A percentile compares a stretch with the other conserved stretches of the same genome.
Conservation (phyloP, 1,140 invertebrate genomes). For the Mactra quadrangularis region DNA sequence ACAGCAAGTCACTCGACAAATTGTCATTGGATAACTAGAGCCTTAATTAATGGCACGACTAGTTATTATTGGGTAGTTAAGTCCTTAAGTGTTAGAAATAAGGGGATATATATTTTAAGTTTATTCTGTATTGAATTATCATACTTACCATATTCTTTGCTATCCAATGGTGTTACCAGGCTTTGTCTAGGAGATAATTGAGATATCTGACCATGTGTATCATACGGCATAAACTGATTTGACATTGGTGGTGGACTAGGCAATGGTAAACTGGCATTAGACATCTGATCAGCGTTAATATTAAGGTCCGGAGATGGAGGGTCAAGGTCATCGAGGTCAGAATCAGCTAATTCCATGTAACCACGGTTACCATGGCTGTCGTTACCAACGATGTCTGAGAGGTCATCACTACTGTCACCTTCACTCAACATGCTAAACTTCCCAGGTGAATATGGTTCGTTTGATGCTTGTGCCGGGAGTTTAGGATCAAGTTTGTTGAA, state of each 20-base stretch:
- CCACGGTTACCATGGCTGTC: conserved; percentile 24
- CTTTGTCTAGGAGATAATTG: conserved; percentile 57
- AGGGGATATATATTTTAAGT: no score
- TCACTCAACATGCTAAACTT: conserved; percentile 59
- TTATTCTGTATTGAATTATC: no score
- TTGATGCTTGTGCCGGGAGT: neutral
- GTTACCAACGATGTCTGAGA: neutral
- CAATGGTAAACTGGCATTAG: conserved; percentile 51
- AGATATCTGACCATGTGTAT: conserved; percentile 42
- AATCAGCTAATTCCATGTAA: conserved; percentile 25
- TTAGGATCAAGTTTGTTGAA: conserved; percentile 36
- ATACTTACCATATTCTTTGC: conserved; percentile 51
- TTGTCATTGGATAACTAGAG: no score
- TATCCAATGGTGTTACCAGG: conserved; percentile 42
- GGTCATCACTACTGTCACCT: conserved; percentile 11
- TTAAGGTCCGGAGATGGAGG: conserved; percentile 31
- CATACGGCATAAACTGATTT: conserved; percentile 49
- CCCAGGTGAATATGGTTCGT: conserved; percentile 44
- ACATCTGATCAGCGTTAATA: conserved; percentile 37
- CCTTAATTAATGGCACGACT: no score
- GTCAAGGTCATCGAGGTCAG: conserved; percentile 41
- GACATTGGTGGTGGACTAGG: conserved; percentile 47
- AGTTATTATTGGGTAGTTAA: no score
- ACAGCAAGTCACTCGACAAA: no score
- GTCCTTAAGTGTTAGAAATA: no score